Conservation (phyloP, 2,113 vertebrate genomes). For the Probosciger aterrimus region DNA sequence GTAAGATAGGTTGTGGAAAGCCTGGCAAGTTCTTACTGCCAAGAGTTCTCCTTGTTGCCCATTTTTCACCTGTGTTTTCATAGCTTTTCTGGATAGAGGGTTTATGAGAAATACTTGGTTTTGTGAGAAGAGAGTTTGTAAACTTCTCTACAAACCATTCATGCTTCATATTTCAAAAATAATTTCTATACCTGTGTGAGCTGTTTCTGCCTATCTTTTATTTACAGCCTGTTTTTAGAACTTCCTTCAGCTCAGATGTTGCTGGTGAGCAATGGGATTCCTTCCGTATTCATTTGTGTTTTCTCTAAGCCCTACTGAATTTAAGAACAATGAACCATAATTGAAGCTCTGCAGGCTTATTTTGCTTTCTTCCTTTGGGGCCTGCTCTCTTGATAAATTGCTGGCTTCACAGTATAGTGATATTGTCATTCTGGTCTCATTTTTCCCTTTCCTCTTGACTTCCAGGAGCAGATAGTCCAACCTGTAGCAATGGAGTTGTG, state of each 20-base stretch:
- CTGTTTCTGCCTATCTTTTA: background rate
- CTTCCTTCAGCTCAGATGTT: background rate
- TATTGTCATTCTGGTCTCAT: background rate
- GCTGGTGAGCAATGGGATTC: background rate
- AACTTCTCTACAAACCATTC: background rate
- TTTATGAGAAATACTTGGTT: background rate
- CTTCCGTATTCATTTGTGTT: background rate
- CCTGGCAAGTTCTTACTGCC: background rate
- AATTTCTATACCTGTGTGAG: background rate
- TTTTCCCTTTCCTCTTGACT: conserved; percentile 32
- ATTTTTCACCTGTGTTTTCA: background rate
- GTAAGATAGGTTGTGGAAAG: background rate
- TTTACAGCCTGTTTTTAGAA: background rate
- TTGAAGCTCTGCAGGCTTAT: background rate
- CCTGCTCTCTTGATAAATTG: background rate
- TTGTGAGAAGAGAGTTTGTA: background rate
- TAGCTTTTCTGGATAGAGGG: background rate
- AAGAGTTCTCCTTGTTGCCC: background rate
- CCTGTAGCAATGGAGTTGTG: conserved; percentile 92
- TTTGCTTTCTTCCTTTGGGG: background rate
- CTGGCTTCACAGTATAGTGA: background rate
- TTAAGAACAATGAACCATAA: background rate
- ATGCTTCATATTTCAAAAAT: background rate
- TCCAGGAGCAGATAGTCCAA: conserved; percentile 92
- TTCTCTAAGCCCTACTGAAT: background rate